phyloP scores from a whole-genome alignment of 2,113 vertebrate species.

The Microcebus griseorufus region DNA sequence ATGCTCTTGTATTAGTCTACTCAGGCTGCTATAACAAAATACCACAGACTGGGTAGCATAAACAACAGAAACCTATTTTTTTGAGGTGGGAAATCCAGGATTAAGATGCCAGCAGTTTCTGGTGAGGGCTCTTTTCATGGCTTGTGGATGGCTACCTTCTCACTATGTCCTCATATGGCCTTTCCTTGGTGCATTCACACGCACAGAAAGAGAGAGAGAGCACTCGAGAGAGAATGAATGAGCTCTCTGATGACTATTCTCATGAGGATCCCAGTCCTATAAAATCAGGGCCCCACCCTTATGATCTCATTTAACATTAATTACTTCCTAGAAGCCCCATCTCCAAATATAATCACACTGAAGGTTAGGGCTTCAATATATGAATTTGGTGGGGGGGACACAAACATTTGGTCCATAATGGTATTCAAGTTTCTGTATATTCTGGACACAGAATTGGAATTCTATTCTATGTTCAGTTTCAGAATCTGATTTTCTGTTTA shows the following conservation, averaged over 20 bases:
- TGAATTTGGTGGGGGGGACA: neutral
- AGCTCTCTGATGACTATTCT: neutral
- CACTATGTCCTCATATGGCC: neutral
- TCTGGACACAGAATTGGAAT: neutral
- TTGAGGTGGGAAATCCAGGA: neutral
- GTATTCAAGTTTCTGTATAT: neutral
- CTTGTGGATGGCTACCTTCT: neutral
- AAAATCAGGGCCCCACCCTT: neutral
- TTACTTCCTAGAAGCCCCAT: neutral
- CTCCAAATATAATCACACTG: neutral
- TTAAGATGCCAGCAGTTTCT: neutral
- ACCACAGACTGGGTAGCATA: neutral
- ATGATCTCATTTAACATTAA: neutral
- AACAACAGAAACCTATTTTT: constrained; percentile 32
- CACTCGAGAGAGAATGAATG: neutral
- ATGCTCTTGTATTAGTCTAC: neutral
- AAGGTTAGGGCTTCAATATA: neutral
- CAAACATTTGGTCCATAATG: neutral
- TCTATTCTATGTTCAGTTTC: neutral
- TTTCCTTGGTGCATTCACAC: neutral
- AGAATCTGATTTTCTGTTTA: neutral
- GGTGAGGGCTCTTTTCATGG: neutral
- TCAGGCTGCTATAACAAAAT: constrained; percentile 20
- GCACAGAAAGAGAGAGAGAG: neutral
- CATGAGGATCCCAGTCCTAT: neutral